A percentile compares a stretch with the other conserved stretches of the same genome.
Conservation (phyloP, 2,888 invertebrate species). For the Candidula unifasciata region DNA sequence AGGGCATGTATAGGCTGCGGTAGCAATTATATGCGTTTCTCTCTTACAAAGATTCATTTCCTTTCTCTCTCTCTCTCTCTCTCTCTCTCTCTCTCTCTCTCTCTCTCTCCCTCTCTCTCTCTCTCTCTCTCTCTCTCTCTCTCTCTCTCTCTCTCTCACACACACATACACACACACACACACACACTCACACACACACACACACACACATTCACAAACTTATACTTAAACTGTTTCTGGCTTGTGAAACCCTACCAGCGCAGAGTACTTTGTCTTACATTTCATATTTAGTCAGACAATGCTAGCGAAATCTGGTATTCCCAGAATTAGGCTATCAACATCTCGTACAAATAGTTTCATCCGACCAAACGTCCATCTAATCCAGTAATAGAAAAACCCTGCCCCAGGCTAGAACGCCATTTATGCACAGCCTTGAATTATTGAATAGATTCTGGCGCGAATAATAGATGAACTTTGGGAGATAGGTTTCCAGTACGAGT, state of each 20-base stretch:
- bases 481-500: slow-evolving; percentile 23
- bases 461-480: slow-evolving; percentile 52
- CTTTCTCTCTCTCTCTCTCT: slow-evolving; percentile 4
- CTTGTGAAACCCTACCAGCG: too few relatives aligned
- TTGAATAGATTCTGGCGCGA: slow-evolving; percentile 51
- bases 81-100: neutral
- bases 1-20: neutral
- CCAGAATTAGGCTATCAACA: too few relatives aligned
- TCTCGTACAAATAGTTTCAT: too few relatives aligned
- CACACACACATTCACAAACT: neutral
- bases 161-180: neutral
- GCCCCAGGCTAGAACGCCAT: slow-evolving; percentile 24
- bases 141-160: slow-evolving; percentile 5
- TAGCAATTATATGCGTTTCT: neutral
- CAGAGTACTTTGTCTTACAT: too few relatives aligned
- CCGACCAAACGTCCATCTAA: neutral
- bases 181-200: neutral
- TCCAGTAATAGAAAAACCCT: slow-evolving; percentile 23
- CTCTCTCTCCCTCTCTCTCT: slow-evolving; percentile 26
- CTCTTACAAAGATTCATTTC: neutral
- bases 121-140: slow-evolving; percentile 37
- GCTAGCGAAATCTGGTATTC: too few relatives aligned
- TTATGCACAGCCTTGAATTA: slow-evolving; percentile 51
- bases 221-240: too few relatives aligned
- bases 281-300: too few relatives aligned